A percentile compares a stretch with the other conserved stretches of the same genome.
These are phyloP conservation scores for Pardalotus punctatus DNA, from an alignment of 2,113 vertebrate species.

Conservation along the genomic window DNA sequence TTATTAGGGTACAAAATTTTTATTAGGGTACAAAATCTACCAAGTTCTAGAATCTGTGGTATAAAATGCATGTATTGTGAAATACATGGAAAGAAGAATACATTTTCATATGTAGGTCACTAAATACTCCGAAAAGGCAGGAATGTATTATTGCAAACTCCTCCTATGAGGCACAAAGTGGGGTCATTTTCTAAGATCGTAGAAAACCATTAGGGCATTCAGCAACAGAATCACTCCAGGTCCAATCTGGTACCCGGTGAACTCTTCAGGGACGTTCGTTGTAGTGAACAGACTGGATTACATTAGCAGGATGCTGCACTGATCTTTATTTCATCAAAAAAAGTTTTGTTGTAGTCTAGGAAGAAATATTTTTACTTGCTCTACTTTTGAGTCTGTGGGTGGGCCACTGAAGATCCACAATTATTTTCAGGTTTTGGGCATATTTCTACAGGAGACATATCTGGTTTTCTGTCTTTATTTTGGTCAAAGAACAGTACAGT, in stretches of 20 bases:
- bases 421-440: constrained; percentile 31
- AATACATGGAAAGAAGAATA: background rate
- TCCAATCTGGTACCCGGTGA: background rate
- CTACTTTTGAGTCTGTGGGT: constrained; percentile 23
- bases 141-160: background rate
- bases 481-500: background rate
- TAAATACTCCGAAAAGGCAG: background rate
- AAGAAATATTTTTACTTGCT: background rate
- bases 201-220: background rate
- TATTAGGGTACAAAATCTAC: background rate
- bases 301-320: background rate
- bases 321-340: background rate
- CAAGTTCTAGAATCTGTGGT: background rate
- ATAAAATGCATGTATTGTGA: background rate
- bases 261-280: background rate
- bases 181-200: background rate
- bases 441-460: background rate
- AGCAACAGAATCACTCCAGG: background rate
- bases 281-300: background rate
- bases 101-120: background rate
- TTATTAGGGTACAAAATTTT: background rate
- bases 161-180: background rate
- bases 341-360: background rate
- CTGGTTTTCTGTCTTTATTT: constrained; percentile 8
- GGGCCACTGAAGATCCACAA: background rate